These are phyloP conservation scores for Virgularia gustaviana DNA, from an alignment of 92 coral and sea anemone species.

Conservation along the genomic window DNA sequence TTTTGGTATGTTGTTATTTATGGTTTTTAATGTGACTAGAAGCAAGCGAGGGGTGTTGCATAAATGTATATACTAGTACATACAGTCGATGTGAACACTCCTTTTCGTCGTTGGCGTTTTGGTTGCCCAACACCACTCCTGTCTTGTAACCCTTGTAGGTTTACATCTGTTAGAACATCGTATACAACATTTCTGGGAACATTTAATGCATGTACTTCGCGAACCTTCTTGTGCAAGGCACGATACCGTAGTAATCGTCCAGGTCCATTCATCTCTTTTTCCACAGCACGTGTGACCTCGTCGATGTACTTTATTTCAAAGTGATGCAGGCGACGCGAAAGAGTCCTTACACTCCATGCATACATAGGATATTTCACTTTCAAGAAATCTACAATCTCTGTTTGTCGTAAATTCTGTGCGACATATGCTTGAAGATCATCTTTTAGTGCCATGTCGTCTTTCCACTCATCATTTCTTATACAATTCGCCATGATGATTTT, in stretches of 20 bases:
- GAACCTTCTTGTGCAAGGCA: slow-evolving; percentile 58
- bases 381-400: slow-evolving; percentile 37
- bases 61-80: too few species aligned
- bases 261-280: slow-evolving; percentile 57
- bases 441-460: not conserved
- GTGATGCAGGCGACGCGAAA: slow-evolving; percentile 49
- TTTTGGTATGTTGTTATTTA: too few species aligned
- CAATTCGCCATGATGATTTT: not conserved
- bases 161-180: not conserved
- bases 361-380: slow-evolving; percentile 41
- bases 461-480: not conserved
- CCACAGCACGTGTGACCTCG: slow-evolving; percentile 49
- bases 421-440: not conserved
- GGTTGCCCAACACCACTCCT: slow-evolving; percentile 10
- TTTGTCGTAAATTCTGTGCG: too few species aligned
- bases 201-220: too few species aligned
- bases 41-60: too few species aligned
- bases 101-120: slow-evolving; percentile 2
- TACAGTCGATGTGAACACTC: slow-evolving; percentile 4
- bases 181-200: slow-evolving; percentile 6
- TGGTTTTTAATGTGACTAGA: too few species aligned
- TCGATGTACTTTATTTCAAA: slow-evolving; percentile 54
- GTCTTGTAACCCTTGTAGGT: slow-evolving; percentile 10
- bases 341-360: slow-evolving; percentile 53
- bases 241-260: slow-evolving; percentile 48